Percentiles rank a stretch among this genome's conserved stretches.
phyloP scores from a whole-genome alignment of 1,140 invertebrate species.

The Ips typographus region DNA sequence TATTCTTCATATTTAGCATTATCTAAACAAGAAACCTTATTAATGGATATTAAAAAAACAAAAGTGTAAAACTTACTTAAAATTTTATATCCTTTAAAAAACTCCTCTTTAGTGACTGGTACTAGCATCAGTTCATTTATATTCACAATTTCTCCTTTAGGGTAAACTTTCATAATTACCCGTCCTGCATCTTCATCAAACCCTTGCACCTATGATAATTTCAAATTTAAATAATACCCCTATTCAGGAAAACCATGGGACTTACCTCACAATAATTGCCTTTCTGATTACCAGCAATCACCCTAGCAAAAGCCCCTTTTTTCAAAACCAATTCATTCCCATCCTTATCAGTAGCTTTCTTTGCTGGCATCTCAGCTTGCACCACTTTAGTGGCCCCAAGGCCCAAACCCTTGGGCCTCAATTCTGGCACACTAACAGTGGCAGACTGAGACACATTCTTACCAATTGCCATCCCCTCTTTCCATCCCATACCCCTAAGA shows the following conservation, averaged over 20 bases:
- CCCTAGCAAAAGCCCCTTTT: slow-evolving; percentile 70
- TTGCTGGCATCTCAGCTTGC: slow-evolving; percentile 54
- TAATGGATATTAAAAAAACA: slow-evolving; percentile 16
- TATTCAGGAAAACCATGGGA: slow-evolving; percentile 11
- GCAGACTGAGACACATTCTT: slow-evolving; percentile 60
- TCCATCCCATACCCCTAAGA: slow-evolving; percentile 94
- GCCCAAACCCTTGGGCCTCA: slow-evolving; percentile 88
- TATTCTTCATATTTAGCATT: slow-evolving; percentile 67
- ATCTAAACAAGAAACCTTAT: slow-evolving; percentile 57
- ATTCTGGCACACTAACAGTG: slow-evolving; percentile 51
- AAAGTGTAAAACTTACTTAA: slow-evolving; percentile 65
- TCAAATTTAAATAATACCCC: slow-evolving; percentile 42
- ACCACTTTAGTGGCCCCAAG: slow-evolving; percentile 80
- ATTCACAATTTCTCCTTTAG: slow-evolving; percentile 68
- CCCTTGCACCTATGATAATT: slow-evolving; percentile 65
- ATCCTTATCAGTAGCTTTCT: slow-evolving; percentile 53
- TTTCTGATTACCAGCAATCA: slow-evolving; percentile 70
- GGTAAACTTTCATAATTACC: slow-evolving; percentile 75
- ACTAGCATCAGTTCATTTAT: slow-evolving; percentile 77
- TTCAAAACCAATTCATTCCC: slow-evolving; percentile 54
- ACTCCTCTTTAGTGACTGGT: slow-evolving; percentile 77
- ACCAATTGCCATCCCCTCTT: slow-evolving; percentile 70
- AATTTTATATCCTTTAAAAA: slow-evolving; percentile 75
- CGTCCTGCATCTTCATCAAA: slow-evolving; percentile 83
- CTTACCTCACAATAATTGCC: slow-evolving; percentile 77